Base-by-base conservation (phyloP, 1,140 invertebrate genomes). In the Drosophila grimshawi region DNA sequence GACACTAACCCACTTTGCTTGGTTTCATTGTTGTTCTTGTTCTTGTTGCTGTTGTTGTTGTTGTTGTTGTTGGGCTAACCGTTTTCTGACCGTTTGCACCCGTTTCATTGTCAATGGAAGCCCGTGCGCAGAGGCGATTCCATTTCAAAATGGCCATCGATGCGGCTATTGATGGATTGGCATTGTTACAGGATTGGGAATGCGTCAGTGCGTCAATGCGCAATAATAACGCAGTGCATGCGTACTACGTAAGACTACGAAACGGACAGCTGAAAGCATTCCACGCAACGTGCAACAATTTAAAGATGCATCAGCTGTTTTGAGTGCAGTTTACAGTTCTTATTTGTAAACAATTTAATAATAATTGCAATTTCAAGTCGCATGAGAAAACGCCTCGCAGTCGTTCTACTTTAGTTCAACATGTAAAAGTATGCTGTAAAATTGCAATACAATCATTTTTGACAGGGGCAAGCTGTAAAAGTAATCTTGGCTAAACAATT, bases 1-100 rank as follows among this genome's bases (percentile, higher is more conserved):
- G 76, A 80, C 77, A 80, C 64, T 82, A 45, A 73, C 79, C 68
- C 69, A 57, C 32, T 39, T 46, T 45, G 11, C n/a, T 43, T 32
- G 0, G 32, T 35, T 66, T 33, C 33, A 35, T 51, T 73, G 8
- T 46, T 60, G 41, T 49, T 62, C 56, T 62, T 46, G 68, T 53
- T 73, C 61, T 46, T 43, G 45, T 60, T 51, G 37, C 33, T 56
- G 51, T 56, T 49, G 37, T 45, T 56, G 45, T 37, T 6, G 55
- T 33, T 52, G 33, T 27, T 29, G 5, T 35, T 61, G 43, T 27
- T 19, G 19, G 19, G 19, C 39, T 56, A 27, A 43, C 33, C 46
- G 4, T 49, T 55, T 62, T 32, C 56, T 56, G 68, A 64, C 68
- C 61, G 35, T 49, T 57, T 43, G 69, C 32, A 11, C 29, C 46